phyloP scores from a whole-genome alignment of 2,888 invertebrate species.

The Marasmarcha lunaedactyla region DNA sequence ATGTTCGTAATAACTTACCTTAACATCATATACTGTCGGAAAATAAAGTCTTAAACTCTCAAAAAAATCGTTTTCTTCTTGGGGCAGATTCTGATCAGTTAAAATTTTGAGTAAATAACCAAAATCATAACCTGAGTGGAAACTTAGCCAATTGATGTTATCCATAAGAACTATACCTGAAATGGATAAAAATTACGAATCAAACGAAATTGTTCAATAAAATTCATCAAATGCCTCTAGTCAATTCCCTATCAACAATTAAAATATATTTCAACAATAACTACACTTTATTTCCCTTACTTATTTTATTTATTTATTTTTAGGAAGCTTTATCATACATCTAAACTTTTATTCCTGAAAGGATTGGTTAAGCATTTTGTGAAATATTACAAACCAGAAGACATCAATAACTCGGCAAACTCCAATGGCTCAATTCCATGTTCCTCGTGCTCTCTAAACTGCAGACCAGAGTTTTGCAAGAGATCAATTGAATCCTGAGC shows the following conservation, averaged over 20 bases:
- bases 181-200: conserved; percentile 19
- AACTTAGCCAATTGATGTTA: conserved; percentile 98
- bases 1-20: too few species aligned
- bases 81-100: conserved; percentile 93
- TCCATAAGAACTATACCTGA: conserved; percentile 92
- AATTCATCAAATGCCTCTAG: too few species aligned
- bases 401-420: conserved; percentile 97
- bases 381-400: conserved; percentile 85
- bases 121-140: conserved; percentile 99
- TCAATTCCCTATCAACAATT: too few species aligned
- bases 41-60: conserved; percentile 94
- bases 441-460: conserved; percentile 98
- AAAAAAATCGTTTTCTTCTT: conserved; percentile 96
- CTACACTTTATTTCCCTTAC: too few species aligned
- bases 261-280: too few species aligned
- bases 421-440: conserved; percentile 97
- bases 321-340: too few species aligned
- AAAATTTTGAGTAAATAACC: conserved; percentile 96
- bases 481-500: conserved; percentile 99
- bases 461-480: conserved; percentile 95
- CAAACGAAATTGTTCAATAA: too few species aligned
- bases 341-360: too few species aligned
- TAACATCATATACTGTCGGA: conserved; percentile 98
- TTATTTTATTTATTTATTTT: too few species aligned
- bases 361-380: too few species aligned